Base-by-base conservation (phyloP, 2,888 invertebrate genomes). In the Idaea aversata region DNA sequence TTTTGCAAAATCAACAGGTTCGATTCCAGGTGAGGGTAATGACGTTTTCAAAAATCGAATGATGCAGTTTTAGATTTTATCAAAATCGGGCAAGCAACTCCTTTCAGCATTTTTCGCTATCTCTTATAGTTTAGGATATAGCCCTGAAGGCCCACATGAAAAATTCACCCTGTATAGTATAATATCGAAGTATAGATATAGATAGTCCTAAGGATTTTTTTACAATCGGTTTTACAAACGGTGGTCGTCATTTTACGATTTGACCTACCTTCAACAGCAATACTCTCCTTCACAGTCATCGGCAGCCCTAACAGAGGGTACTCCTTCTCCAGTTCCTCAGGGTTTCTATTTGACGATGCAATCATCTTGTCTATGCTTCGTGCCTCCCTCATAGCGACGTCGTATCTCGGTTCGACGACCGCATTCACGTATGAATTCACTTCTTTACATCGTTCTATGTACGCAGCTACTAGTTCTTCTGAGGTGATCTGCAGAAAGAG, bases 261-360 rank as follows among this genome's bases (percentile, higher is more conserved):
- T 47, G 10, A 62, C 72, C 70, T 83, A 94, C 96, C 97, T 94
- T 96, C 94, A 3, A 97, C 95, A 62, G 95, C 94, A 76, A 97
- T 95, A 75, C 96, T 95, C 85, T 97, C 97, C 85, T 98, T 98
- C 0, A 97, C 95, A 5, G 97, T 97, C 70, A 98, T 93, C 0
- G 98, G 98, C 5, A 98, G 94, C 5, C 98, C 98, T 10, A 97
- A 89, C 68, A 98, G 89, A 0, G 97, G 97, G 73, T 95, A 95
- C 61, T 95, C 94, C 66, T 93, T 92, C 70, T 94, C 95, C 76
- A 97, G 91, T 63, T 95, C 94, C 59, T 94, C 94, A n/a, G 94
- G 89, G 3, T 91, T 93, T 25, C 86, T 80, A 61, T 93, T 92
- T 34, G 93, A 94, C 59, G 93, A 92, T 10, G 91, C 92, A 38